Evolutionary conservation across 2,888 invertebrate genomes (phyloP).

Genomic region (Agrotis puta): DNA sequence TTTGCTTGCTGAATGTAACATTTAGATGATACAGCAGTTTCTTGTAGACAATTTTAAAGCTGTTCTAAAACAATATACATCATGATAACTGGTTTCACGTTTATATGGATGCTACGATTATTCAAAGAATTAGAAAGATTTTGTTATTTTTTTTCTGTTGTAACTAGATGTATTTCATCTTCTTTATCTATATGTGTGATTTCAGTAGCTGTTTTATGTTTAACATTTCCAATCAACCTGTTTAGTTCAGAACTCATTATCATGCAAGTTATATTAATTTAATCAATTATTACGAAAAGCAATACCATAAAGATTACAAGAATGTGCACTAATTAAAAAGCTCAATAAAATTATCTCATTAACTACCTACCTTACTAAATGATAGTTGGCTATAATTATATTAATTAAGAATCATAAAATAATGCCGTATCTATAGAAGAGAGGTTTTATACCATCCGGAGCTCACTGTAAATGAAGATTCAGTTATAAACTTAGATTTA

Average conservation of each 20-base stretch:
- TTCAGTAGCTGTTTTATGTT: neutral
- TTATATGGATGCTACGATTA: neutral
- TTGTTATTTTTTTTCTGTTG: neutral
- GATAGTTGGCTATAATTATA: constrained; percentile 15
- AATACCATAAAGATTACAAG: constrained; percentile 21
- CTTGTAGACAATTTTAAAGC: too few relatives aligned
- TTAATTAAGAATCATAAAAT: constrained; percentile 50
- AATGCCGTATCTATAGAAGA: constrained; percentile 60
- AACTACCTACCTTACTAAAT: constrained; percentile 26
- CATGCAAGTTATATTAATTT: neutral
- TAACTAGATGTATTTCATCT: neutral
- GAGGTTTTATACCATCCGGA: constrained; percentile 67
- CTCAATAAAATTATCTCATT: constrained; percentile 33
- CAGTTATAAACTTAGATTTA: constrained; percentile 83
- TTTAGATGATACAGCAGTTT: too few relatives aligned
- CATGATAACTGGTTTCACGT: too few relatives aligned
- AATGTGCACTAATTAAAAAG: constrained; percentile 20
- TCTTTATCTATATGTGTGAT: neutral
- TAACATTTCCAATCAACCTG: neutral
- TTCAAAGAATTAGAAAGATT: neutral
- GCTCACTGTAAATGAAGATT: constrained; percentile 76
- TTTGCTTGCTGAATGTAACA: too few relatives aligned
- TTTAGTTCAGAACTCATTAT: neutral
- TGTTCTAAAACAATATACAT: too few relatives aligned
- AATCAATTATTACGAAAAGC: neutral